These are phyloP conservation scores for Loriculus beryllinus DNA, from an alignment of 2,797 vertebrate genomes.

Conservation along the genomic window DNA sequence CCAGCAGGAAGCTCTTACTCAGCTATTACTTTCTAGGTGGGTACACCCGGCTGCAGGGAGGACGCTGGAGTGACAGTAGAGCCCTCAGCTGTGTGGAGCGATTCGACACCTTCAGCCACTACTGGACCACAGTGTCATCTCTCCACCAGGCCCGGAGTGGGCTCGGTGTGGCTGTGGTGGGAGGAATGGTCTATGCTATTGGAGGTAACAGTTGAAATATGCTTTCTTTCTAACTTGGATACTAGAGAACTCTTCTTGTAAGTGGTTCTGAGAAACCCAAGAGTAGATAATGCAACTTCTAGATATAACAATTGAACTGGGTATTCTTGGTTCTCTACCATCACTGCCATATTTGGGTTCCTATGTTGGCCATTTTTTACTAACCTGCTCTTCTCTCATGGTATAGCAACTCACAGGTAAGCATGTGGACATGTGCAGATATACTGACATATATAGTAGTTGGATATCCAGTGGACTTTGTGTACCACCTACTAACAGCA, in stretches of 20 bases:
- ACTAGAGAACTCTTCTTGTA: not conserved
- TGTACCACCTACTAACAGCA: not conserved
- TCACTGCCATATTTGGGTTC: not conserved
- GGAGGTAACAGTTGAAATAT: constrained; percentile 82
- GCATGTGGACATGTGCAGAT: not conserved
- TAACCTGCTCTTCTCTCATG: not conserved
- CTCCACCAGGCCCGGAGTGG: constrained; percentile 95
- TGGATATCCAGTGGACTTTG: not conserved
- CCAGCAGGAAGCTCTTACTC: not conserved
- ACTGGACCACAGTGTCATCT: constrained; percentile 96
- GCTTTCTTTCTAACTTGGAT: not conserved
- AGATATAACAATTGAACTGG: not conserved
- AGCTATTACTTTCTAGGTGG: constrained; percentile 79
- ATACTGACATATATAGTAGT: not conserved
- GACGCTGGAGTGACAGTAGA: constrained; percentile 94
- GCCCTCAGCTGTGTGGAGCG: constrained; percentile 95
- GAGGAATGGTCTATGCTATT: constrained; percentile 96
- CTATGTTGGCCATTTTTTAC: not conserved
- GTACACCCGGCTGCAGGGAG: constrained; percentile 93
- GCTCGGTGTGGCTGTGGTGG: constrained; percentile 88
- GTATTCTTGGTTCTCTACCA: not conserved
- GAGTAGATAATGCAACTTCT: not conserved
- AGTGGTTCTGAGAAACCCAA: not conserved
- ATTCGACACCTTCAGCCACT: constrained; percentile 97
- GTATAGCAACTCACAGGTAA: not conserved